Base-by-base conservation (phyloP, 2,113 vertebrate species). In the Pteropus alecto region DNA sequence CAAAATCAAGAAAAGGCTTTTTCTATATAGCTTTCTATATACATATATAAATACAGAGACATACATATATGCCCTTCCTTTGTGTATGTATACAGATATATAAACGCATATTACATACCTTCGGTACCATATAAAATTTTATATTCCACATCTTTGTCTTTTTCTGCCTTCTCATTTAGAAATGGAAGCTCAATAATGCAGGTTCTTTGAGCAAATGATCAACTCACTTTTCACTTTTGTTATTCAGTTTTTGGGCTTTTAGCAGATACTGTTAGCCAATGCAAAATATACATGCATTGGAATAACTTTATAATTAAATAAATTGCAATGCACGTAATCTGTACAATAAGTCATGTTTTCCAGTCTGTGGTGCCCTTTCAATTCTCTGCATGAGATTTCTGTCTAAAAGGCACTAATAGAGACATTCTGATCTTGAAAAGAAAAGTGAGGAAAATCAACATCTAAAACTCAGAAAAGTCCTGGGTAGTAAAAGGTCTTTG, bases 401-500 rank as follows among this genome's bases (percentile, higher is more conserved):
- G 85, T 97, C 97, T 98, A 97, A 98, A 98, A 98, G 88, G 94
- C 96, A 95, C 78, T 98, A 98, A 98, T 98, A 98, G 97, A 98
- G 97, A 97, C 97, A 97, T 98, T 98, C 92, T 95, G 96, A 82
- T 94, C 85, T 98, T 98, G 97, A 98, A 98, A 98, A 98, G 98
- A 98, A 98, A 98, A 98, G 97, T 98, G 94, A 98, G 96, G 94
- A 85, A 98, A 98, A 99, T 98, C 98, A 98, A 97, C 98, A 98
- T 98, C 98, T 98, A 97, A 98, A 98, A 98, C 98, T 98, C 98
- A 87, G 96, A 97, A 98, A 98, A 98, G 97, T 98, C 98, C 98
- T 98, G 96, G 98, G 98, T 98, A 98, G 98, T 98, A 98, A 98
- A 98, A 98, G 98, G 98, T 96, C 87, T 99, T 99, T 99, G 97